Base-by-base conservation (phyloP, 1,140 invertebrate genomes). In the Thrips palmi region DNA sequence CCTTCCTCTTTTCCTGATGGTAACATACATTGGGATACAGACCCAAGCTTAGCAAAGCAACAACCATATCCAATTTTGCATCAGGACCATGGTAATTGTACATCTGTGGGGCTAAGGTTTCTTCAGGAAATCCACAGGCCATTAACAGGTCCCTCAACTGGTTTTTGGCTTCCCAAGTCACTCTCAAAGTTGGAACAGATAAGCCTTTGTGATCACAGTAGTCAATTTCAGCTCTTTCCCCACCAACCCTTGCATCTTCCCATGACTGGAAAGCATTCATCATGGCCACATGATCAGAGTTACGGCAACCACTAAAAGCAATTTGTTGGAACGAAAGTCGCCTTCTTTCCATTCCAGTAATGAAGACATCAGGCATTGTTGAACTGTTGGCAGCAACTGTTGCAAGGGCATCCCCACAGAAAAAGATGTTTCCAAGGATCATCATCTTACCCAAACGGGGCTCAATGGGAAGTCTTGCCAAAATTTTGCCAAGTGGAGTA, bases 11-110 rank as follows among this genome's bases (percentile, higher is more conserved):
- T 35, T 91, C 88, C 55, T 91, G 91, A 53, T 97, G 87, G 49
- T 71, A 79, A 53, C 91, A 96, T 3, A 97, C 84, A 59, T 97
- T 97, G 1, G 93, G 93, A 63, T 97, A 97, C 1, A 92, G 66
- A 2, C 92, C 92, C 64, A 88, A 74, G 41, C 76, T 78, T 41
- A 97, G 67, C 12, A 96, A 59, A 0, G 81, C 84, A 29, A 85
- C 74, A 0, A 96, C 73, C 24, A 81, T 62, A 53, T 97, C 91
- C 14, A 97, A 58, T 32, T 73, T 74, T 1, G 75, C 66, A 57
- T 94, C 85, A 1, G 76, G 65, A 0, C 74, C 76, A 39, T 65
- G 64, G 15, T 77, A 75, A 52, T 86, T 74, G 60, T 87, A 80
- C 11, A 69, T 60, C 37, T 77, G 63, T 0, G 77, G 70, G 3